Percentiles rank a stretch among this genome's conserved stretches.
These are phyloP conservation scores for Ciconia boyciana DNA, from an alignment of 2,113 vertebrate genomes.

Conservation along the genomic window DNA sequence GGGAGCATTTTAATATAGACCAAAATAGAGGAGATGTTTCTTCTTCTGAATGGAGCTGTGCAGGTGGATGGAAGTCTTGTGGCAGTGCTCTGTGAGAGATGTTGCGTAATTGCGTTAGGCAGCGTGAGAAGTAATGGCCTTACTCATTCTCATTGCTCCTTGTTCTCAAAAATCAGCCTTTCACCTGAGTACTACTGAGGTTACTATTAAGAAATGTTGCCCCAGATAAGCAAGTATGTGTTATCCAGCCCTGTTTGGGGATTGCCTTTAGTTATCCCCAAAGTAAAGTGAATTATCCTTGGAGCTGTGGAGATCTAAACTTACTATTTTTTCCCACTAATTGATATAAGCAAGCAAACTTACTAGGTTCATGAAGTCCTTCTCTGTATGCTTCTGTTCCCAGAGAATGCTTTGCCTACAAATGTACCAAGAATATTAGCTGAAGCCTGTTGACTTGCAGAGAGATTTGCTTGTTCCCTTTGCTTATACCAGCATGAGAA, in stretches of 20 bases:
- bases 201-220: background rate
- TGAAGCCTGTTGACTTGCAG: background rate
- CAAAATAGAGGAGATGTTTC: background rate
- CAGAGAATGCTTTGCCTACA: background rate
- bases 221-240: background rate
- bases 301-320: background rate
- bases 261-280: background rate
- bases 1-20: background rate
- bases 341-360: background rate
- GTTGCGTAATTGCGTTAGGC: background rate
- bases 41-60: background rate
- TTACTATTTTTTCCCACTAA: background rate
- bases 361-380: background rate
- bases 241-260: background rate
- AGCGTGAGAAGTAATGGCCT: background rate
- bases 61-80: background rate
- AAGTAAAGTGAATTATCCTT: background rate
- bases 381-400: background rate
- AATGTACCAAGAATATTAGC: background rate
- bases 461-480: background rate
- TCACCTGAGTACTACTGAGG: background rate
- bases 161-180: background rate
- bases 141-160: background rate
- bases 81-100: background rate
- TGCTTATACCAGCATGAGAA: background rate